Conservation (phyloP, 2,113 vertebrate genomes). For the Mormyrus lacerda region DNA sequence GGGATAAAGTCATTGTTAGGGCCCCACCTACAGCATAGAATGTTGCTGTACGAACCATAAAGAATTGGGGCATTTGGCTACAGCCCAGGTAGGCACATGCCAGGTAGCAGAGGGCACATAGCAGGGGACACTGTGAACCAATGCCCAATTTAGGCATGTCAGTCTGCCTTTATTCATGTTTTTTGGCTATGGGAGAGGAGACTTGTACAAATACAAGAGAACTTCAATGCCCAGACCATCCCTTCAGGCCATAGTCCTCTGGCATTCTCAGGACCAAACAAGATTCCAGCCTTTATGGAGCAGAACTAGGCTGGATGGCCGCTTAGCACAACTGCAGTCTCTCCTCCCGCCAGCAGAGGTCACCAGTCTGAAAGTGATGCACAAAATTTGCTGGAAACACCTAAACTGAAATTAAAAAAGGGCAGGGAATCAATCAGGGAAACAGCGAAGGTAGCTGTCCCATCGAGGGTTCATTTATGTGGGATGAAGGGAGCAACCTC, state of each 20-base stretch:
- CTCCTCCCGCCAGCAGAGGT: neutral
- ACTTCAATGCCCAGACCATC: neutral
- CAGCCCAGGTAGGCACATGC: neutral
- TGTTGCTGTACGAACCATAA: neutral
- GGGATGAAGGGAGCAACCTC: constrained; percentile 2
- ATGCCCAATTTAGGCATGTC: neutral
- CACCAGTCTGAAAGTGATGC: neutral
- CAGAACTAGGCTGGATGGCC: neutral
- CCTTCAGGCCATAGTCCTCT: neutral
- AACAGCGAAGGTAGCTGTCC: constrained; percentile 14
- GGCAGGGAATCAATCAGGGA: constrained; percentile 4
- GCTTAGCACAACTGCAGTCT: neutral
- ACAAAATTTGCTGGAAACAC: neutral
- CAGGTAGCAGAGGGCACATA: neutral
- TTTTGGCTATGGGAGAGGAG: neutral
- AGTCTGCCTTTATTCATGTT: neutral
- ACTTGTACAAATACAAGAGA: neutral
- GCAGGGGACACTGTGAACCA: neutral
- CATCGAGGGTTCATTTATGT: neutral
- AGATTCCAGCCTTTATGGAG: neutral
- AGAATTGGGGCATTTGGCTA: neutral
- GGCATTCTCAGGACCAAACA: neutral
- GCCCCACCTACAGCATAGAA: neutral
- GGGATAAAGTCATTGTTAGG: neutral
- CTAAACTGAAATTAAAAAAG: neutral